A percentile compares a stretch with the other conserved stretches of the same genome.
Evolutionary conservation across 2,113 vertebrate species (phyloP).

Genomic region (Heteronetta atricapilla): DNA sequence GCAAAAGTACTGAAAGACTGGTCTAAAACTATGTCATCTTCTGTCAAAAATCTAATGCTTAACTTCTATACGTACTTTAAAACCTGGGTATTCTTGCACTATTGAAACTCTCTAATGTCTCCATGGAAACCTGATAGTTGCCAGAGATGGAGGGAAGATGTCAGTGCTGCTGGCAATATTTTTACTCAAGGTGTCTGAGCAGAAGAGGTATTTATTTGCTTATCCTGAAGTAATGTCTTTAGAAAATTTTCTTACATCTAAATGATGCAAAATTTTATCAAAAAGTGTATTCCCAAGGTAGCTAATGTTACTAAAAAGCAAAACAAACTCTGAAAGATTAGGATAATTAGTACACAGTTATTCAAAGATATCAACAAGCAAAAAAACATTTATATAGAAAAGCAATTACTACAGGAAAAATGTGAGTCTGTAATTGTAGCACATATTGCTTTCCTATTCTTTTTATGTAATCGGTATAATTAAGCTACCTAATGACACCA

Average conservation of each 20-base stretch:
- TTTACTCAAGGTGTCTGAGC: not conserved
- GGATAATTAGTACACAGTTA: conserved; percentile 48
- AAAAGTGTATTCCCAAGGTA: not conserved
- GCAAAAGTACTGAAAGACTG: not conserved
- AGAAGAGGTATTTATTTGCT: not conserved
- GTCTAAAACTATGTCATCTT: not conserved
- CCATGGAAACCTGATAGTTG: not conserved
- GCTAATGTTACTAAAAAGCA: not conserved
- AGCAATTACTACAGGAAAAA: conserved; percentile 63
- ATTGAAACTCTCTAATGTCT: not conserved
- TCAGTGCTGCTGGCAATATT: not conserved
- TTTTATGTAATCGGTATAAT: conserved; percentile 57
- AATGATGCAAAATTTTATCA: not conserved
- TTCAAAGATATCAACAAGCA: conserved; percentile 64
- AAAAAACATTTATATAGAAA: conserved; percentile 52
- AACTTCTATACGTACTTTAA: not conserved
- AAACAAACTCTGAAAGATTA: conserved; percentile 57
- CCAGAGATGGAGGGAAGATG: not conserved
- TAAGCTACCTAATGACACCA: conserved; percentile 74
- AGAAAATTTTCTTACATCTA: not conserved
- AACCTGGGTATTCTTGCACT: not conserved
- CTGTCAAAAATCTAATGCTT: not conserved
- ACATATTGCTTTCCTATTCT: conserved; percentile 43
- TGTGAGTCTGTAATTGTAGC: conserved; percentile 44
- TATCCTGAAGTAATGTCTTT: not conserved